Evolutionary conservation across 2,113 vertebrate genomes (phyloP), one percentile per base, ranked within the genome.

Genomic region (Coturnix japonica): DNA sequence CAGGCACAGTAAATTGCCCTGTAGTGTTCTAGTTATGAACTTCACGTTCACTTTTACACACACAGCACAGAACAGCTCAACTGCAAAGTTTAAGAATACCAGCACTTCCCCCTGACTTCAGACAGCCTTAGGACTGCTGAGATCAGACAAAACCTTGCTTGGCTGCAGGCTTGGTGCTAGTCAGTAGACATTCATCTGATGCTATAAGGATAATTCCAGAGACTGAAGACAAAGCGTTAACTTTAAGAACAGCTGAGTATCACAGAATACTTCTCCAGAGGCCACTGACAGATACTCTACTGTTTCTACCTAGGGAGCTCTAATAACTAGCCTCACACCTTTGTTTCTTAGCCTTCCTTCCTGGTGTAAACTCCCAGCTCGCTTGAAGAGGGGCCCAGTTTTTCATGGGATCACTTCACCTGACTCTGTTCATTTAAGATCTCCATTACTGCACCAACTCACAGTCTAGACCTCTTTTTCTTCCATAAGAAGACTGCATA

Each of bases 11-110:
- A 26, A 81, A n/a, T 4, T 22, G 7, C 4, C 20, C 47, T 7
- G 33, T 0, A 78, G 4, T 39, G 44, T 31, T 26, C 70, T 37
- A 16, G 18, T 11, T 81, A 12, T 33, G 78, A 70, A 21, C 30
- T 25, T 8, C 25, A 37, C 0, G 9, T 1, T 69, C 33, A 8
- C 13, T 2, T 30, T 21, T 26, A 7, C 10, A 8, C 12, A 0
- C 5, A 2, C 0, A 31, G 37, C 2, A 3, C 35, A 66, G 6
- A 57, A 2, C 26, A 13, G 49, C 70, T 60, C 10, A 0, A 3
- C 3, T 7, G 23, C 31, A 7, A 18, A 46, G 22, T 6, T 26
- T 9, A 31, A 44, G 35, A 37, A 43, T 16, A 70, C 14, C 44
- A 65, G 63, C 23, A 0, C 49, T 39, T 57, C n/a, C 18, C 11